Evolutionary conservation across 1,140 invertebrate genomes (phyloP).

Genomic region (Orius laevigatus): DNA sequence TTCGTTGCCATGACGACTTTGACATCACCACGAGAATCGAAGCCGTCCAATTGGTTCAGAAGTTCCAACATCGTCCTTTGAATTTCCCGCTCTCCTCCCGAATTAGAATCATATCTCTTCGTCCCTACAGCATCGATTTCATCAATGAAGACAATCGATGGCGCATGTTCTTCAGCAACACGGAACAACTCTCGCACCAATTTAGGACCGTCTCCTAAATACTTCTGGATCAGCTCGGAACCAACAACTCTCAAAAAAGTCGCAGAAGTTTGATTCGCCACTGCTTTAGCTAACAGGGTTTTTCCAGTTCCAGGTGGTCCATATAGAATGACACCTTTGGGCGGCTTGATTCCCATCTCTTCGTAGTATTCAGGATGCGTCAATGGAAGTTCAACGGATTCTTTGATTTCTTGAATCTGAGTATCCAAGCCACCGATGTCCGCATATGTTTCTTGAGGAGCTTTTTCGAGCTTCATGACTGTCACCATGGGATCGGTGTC

Average conservation of each 20-base stretch:
- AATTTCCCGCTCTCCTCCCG: conserved; percentile 97
- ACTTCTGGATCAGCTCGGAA: conserved; percentile 98
- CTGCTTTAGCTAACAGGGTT: conserved; percentile 94
- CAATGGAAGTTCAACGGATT: conserved; percentile 94
- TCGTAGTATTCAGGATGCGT: conserved; percentile 99
- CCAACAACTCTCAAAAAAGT: conserved; percentile 97
- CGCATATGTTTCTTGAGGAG: conserved; percentile 98
- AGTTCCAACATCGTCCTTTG: conserved; percentile 99
- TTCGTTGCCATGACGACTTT: conserved; percentile 98
- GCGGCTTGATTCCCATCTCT: conserved; percentile 99
- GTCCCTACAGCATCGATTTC: conserved; percentile 99
- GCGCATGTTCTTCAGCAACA: conserved; percentile 98
- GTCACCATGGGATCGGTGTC: conserved; percentile 99
- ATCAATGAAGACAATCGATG: conserved; percentile 99
- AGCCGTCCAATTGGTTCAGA: conserved; percentile 97
- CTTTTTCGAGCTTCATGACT: conserved; percentile 99
- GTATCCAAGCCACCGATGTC: conserved; percentile 98
- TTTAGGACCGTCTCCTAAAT: conserved; percentile 98
- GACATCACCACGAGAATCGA: conserved; percentile 83
- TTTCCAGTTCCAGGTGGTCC: conserved; percentile 97
- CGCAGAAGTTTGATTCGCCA: conserved; percentile 98
- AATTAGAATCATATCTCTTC: conserved; percentile 96
- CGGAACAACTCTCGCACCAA: conserved; percentile 93
- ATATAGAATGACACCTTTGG: conserved; percentile 98
- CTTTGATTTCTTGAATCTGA: conserved; percentile 99